Evolutionary conservation across 1,140 invertebrate species (phyloP).

Genomic region (Bombus superbus): DNA sequence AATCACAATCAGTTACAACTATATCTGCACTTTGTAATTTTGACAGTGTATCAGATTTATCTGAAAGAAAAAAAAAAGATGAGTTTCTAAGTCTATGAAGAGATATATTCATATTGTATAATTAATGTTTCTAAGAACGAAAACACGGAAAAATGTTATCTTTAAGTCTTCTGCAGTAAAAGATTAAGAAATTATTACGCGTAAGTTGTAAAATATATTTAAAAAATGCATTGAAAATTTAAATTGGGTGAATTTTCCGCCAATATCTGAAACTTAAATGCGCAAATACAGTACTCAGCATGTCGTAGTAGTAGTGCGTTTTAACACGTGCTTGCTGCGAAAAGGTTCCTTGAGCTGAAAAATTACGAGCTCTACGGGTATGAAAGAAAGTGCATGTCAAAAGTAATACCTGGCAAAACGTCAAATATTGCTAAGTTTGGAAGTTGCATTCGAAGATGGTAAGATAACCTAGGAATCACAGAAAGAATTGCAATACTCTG

Average conservation of each 20-base stretch:
- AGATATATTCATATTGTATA: background rate
- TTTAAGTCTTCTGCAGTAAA: background rate
- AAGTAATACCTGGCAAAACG: constrained; percentile 64
- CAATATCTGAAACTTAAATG: constrained; percentile 3
- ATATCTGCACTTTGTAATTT: constrained; percentile 75
- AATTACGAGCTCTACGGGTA: constrained; percentile 13
- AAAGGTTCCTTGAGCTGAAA: constrained; percentile 12
- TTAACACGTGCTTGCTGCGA: constrained; percentile 54
- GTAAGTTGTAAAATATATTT: background rate
- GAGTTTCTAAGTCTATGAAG: background rate
- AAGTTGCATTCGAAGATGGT: constrained; percentile 67
- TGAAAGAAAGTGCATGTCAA: constrained; percentile 1
- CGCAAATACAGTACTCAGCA: constrained; percentile 33
- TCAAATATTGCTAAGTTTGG: constrained; percentile 69
- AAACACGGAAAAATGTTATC: background rate
- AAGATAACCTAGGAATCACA: constrained; percentile 70
- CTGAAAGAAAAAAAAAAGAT: constrained; percentile 37
- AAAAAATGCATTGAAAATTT: constrained; percentile 19
- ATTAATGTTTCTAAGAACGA: background rate
- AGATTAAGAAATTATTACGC: background rate
- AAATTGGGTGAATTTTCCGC: constrained; percentile 49
- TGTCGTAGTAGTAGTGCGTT: constrained; percentile 40
- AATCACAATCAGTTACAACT: constrained; percentile 79
- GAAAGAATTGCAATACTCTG: constrained; percentile 70
- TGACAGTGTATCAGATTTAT: constrained; percentile 43